phyloP scores from a whole-genome alignment of 1,140 invertebrate genomes.

The Drosophila malerkotliana region DNA sequence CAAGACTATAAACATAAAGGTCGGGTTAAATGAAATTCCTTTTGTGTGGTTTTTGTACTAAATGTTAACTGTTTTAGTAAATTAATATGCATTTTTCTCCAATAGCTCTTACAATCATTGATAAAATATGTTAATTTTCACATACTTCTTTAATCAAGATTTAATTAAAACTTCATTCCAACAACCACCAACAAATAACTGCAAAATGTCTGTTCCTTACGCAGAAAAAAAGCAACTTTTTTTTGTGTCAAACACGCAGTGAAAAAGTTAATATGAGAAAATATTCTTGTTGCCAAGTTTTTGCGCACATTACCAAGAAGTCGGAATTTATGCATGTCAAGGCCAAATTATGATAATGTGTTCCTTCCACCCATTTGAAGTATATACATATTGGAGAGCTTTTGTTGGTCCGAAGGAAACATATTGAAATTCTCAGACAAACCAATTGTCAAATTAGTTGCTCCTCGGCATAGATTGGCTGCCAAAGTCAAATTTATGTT shows the following conservation, averaged over 20 bases:
- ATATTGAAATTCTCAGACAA: conserved; percentile 77
- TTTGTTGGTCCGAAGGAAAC: conserved; percentile 28
- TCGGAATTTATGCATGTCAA: conserved; percentile 58
- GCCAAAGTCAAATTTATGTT: conserved; percentile 51
- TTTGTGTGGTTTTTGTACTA: background rate
- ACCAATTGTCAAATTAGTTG: conserved; percentile 64
- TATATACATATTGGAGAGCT: background rate
- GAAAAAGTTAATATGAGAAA: conserved; percentile 41
- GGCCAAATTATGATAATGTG: conserved; percentile 61
- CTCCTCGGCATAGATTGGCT: conserved; percentile 16
- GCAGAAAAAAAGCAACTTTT: background rate
- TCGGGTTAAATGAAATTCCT: background rate
- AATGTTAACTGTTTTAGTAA: background rate
- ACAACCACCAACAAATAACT: conserved; percentile 9
- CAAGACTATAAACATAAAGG: background rate
- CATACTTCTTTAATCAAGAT: conserved; percentile 7
- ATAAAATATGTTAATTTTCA: background rate
- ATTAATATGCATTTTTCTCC: background rate
- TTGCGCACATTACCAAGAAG: conserved; percentile 30
- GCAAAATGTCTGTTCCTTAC: background rate
- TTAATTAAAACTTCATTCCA: conserved; percentile 36
- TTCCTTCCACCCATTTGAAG: background rate
- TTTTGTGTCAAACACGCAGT: conserved; percentile 15
- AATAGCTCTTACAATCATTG: too few species aligned
- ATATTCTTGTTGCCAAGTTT: conserved; percentile 52